phyloP scores from a whole-genome alignment of 2,797 vertebrate genomes.

The Anniella stebbinsi region DNA sequence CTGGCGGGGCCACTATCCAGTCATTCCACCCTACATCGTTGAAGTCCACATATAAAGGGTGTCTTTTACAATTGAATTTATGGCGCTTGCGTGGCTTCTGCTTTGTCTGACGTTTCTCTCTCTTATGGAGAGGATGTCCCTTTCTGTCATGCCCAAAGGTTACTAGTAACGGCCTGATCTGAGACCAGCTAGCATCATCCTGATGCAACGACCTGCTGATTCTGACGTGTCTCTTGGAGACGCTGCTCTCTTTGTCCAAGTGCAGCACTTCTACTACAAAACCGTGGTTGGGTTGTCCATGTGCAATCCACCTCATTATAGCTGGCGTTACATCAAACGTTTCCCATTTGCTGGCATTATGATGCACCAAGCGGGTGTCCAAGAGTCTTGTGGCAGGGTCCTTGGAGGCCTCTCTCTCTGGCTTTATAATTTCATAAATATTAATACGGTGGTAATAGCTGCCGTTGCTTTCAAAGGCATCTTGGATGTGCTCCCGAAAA shows the following conservation, averaged over 20 bases:
- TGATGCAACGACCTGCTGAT: slow-evolving; percentile 95
- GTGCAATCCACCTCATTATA: slow-evolving; percentile 91
- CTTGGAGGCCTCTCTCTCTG: slow-evolving; percentile 78
- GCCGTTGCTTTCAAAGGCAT: slow-evolving; percentile 77
- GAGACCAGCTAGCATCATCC: slow-evolving; percentile 92
- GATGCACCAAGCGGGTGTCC: slow-evolving; percentile 95
- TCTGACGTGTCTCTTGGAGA: slow-evolving; percentile 90
- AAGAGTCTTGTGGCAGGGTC: slow-evolving; percentile 91
- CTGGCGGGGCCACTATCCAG: slow-evolving; percentile 98
- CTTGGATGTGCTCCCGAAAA: slow-evolving; percentile 92
- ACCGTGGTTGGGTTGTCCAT: slow-evolving; percentile 91
- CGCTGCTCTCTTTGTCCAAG: slow-evolving; percentile 80
- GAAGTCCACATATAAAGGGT: slow-evolving; percentile 97
- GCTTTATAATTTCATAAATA: slow-evolving; percentile 97
- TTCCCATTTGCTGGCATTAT: slow-evolving; percentile 95
- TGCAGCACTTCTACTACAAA: slow-evolving; percentile 96
- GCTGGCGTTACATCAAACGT: slow-evolving; percentile 97
- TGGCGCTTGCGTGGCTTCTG: slow-evolving; percentile 91
- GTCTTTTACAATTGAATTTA: slow-evolving; percentile 94
- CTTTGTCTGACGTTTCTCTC: slow-evolving; percentile 93
- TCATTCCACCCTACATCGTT: slow-evolving; percentile 99
- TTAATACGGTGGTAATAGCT: slow-evolving; percentile 94
- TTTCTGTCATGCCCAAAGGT: slow-evolving; percentile 96
- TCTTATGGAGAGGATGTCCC: slow-evolving; percentile 90
- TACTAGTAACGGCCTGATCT: slow-evolving; percentile 93